Evolutionary conservation across 2,888 invertebrate species (phyloP), one percentile per base, ranked within the genome.

Genomic region (Criorhina ranunculi): DNA sequence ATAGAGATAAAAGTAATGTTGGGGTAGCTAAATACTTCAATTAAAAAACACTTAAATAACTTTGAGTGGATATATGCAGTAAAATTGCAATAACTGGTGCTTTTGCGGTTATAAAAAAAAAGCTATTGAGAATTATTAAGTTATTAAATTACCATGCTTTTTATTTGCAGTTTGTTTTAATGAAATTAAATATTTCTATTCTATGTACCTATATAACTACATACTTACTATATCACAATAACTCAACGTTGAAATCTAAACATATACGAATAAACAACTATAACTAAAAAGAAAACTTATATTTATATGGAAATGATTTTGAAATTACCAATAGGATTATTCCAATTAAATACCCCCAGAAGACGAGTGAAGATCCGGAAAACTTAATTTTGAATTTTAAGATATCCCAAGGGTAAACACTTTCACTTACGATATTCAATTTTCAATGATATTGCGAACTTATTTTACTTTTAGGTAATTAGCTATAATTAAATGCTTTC

Each of bases 241-340:
- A 24, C 24, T 24, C 1, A 24, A 24, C 24, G 15, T 17, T 15
- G 42, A 49, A 49, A 49, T 29, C 24, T 44, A 15, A 9, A 15
- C 9, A 31, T 31, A 44, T 17, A 31, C 31, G 24, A 24, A 37
- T 44, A 60, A 29, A 44, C n/a, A 60, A 42, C 24, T 24, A 29
- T 8, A 15, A 24, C 33, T 12, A 29, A 44, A 4, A 51, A 24
- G 12, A 29, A 49, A 35, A 67, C 15, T 51, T 66, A 40, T 69
- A 59, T 49, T 72, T 37, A 72, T 72, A 51, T 60, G 60, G 37
- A 31, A 42, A n/a, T 42, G 33, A 42, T 51, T 53, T 59, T 31
- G 33, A 37, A 51, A 59, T 29, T 60, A 60, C 31, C 19, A 33
- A 62, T 42, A 15, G 31, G 31, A 33, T 72, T 72, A 72, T 33